A percentile compares a stretch with the other conserved stretches of the same genome.
phyloP scores from a whole-genome alignment of 2,888 invertebrate genomes.

The Stenodema calcarata region DNA sequence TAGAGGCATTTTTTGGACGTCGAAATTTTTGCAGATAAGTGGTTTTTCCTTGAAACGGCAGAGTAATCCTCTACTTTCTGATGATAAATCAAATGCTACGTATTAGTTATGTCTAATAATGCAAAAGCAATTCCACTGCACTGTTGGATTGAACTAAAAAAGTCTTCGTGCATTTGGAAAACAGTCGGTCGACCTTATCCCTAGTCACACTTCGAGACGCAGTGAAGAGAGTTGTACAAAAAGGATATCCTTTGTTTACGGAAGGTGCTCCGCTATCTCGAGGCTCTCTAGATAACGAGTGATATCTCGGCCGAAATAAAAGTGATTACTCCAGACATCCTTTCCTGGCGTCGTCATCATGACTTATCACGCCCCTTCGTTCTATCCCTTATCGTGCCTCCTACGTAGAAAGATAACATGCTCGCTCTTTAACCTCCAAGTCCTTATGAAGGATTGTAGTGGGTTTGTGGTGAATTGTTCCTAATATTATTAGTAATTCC shows the following conservation, averaged over 20 bases:
- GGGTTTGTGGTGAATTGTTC: too few relatives aligned
- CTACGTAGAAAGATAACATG: background rate
- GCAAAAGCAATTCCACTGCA: too few relatives aligned
- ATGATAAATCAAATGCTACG: too few relatives aligned
- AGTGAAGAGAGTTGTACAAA: background rate
- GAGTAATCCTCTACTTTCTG: too few relatives aligned
- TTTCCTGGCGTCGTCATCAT: background rate
- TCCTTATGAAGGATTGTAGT: background rate
- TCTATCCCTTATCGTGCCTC: background rate
- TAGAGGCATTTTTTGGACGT: too few relatives aligned
- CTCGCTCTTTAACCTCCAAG: background rate
- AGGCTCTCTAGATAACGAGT: background rate
- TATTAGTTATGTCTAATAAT: too few relatives aligned
- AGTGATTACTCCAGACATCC: background rate
- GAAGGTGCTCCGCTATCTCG: background rate
- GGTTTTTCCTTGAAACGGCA: too few relatives aligned
- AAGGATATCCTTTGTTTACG: constrained; percentile 2
- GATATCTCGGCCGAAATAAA: background rate
- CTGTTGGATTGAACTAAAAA: background rate
- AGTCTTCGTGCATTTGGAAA: background rate
- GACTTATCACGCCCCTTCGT: background rate
- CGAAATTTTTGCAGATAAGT: too few relatives aligned
- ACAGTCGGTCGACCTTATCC: background rate
- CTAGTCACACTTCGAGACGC: background rate
- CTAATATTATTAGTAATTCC: too few relatives aligned